Percentiles rank a stretch among this genome's conserved stretches.
phyloP scores from a whole-genome alignment of 2,797 vertebrate genomes.

The Pelobates cultripes region DNA sequence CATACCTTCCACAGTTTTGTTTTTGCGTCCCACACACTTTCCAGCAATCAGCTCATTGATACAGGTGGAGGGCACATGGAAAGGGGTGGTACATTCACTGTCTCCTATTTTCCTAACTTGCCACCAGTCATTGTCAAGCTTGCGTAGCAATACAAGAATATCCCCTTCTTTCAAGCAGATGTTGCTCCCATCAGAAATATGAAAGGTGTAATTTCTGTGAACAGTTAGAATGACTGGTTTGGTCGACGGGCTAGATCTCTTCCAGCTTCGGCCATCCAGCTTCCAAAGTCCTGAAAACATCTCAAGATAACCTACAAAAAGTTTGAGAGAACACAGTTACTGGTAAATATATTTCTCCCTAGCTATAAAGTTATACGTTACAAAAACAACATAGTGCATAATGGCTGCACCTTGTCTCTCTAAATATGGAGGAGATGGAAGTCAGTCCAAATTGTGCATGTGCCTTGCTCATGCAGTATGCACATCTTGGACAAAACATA shows the following conservation, averaged over 20 bases:
- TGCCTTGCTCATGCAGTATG: no score
- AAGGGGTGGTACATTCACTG: conserved; percentile 74
- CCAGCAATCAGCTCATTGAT: conserved; percentile 75
- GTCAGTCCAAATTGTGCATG: no score
- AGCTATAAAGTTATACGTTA: background rate
- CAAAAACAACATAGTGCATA: background rate
- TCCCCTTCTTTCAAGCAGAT: conserved; percentile 87
- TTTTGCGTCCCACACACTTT: background rate
- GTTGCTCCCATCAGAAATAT: conserved; percentile 75
- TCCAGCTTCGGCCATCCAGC: conserved; percentile 65
- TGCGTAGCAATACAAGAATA: conserved; percentile 82
- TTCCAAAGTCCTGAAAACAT: conserved; percentile 84
- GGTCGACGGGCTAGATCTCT: conserved; percentile 40
- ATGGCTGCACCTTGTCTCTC: no score
- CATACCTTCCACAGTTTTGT: conserved; percentile 1
- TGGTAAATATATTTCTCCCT: background rate
- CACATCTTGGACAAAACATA: no score
- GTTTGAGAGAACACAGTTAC: background rate
- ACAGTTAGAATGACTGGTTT: conserved; percentile 74
- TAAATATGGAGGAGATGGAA: no score
- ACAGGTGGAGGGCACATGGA: conserved; percentile 88
- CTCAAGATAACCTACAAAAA: conserved; percentile 54
- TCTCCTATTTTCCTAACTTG: conserved; percentile 80
- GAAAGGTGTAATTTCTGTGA: conserved; percentile 85
- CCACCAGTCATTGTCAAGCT: conserved; percentile 90